These are phyloP conservation scores for Caenorhabditis elegans DNA, from an alignment of 1,140 invertebrate species.

Conservation along the genomic window DNA sequence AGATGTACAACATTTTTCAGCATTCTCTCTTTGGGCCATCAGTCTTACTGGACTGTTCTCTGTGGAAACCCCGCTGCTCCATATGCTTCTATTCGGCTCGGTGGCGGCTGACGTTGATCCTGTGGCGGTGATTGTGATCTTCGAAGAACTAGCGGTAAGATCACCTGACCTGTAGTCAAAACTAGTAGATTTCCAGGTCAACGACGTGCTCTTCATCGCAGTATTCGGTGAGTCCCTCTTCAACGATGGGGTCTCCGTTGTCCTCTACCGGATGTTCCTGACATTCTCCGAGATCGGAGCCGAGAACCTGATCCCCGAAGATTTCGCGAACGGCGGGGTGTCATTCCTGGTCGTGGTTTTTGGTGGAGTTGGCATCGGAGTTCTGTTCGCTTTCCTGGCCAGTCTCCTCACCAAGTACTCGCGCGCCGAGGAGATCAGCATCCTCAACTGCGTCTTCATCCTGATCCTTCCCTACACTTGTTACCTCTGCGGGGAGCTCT, in stretches of 20 bases:
- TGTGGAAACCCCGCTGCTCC: constrained; percentile 42
- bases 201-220: constrained; percentile 96
- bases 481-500: constrained; percentile 60
- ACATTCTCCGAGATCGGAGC: constrained; percentile 72
- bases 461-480: constrained; percentile 60
- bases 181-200: constrained; percentile 75
- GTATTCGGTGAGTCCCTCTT: constrained; percentile 96
- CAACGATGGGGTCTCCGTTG: constrained; percentile 92
- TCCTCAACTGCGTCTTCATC: constrained; percentile 60
- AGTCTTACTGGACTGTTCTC: constrained; percentile 58
- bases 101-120: not conserved
- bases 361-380: constrained; percentile 87
- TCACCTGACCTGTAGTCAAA: too few species aligned
- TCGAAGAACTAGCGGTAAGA: too few species aligned
- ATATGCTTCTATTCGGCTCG: not conserved
- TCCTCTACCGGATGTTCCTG: constrained; percentile 94
- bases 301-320: constrained; percentile 34
- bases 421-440: constrained; percentile 47
- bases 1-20: too few species aligned
- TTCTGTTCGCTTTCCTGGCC: constrained; percentile 90
- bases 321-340: constrained; percentile 80
- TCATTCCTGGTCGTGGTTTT: constrained; percentile 91
- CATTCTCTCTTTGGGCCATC: constrained; percentile 59
- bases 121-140: constrained; percentile 76
- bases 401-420: constrained; percentile 70